Conservation (phyloP, 1,140 invertebrate genomes). For the Drosophila melanica region DNA sequence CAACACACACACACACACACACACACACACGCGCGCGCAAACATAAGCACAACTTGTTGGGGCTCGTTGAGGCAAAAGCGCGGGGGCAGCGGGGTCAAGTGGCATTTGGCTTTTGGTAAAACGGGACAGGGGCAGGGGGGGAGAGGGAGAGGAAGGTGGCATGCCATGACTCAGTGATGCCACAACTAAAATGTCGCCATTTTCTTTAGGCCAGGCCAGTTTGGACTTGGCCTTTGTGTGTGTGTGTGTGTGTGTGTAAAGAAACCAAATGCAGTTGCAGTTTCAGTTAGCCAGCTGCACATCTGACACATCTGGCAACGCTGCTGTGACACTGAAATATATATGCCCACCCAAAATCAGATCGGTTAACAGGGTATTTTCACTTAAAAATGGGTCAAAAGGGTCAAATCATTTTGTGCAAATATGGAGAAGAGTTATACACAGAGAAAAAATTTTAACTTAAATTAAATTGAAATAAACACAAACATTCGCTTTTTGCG, state of each 20-base stretch:
- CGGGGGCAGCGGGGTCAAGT: slow-evolving; percentile 33
- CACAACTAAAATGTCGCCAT: slow-evolving; percentile 27
- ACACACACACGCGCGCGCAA: neutral
- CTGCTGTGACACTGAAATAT: neutral
- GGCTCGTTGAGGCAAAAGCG: neutral
- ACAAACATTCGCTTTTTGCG: no score
- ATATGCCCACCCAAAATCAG: neutral
- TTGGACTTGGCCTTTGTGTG: slow-evolving; percentile 4
- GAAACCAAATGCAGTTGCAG: slow-evolving; percentile 2
- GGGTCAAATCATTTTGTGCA: no score
- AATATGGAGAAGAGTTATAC: no score
- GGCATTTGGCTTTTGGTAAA: slow-evolving; percentile 7
- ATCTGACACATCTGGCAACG: slow-evolving; percentile 44
- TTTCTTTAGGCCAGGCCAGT: slow-evolving; percentile 14
- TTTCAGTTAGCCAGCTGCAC: slow-evolving; percentile 6
- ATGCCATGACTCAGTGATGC: slow-evolving; percentile 28
- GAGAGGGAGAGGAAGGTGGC: neutral
- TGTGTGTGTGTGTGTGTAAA: neutral
- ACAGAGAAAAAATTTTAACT: no score
- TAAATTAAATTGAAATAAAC: no score
- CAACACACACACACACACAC: slow-evolving; percentile 27
- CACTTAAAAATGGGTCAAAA: neutral
- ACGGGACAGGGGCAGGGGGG: neutral
- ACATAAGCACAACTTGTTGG: neutral
- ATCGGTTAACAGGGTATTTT: slow-evolving; percentile 5